Evolutionary conservation across 2,113 vertebrate species (phyloP).

Genomic region (Prolemur simus): DNA sequence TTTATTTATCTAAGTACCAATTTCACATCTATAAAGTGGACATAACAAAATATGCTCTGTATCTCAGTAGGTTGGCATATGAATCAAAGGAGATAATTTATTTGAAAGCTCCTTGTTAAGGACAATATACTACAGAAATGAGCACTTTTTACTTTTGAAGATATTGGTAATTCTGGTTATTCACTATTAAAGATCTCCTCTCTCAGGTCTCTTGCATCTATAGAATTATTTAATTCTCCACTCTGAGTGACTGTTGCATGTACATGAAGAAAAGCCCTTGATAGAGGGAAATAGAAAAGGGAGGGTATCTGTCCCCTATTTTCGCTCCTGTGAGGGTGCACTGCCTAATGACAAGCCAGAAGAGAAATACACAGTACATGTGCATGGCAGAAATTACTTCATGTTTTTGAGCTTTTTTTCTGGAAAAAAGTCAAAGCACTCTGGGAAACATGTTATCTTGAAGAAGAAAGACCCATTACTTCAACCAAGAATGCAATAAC

Average conservation of each 20-base stretch:
- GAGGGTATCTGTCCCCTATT: not conserved
- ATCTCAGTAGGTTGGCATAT: not conserved
- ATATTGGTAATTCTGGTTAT: not conserved
- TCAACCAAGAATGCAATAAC: not conserved
- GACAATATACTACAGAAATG: not conserved
- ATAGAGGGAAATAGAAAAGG: not conserved
- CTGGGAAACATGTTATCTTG: not conserved
- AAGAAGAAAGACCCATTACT: not conserved
- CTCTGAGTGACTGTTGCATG: not conserved
- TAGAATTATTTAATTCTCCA: not conserved
- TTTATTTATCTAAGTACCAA: not conserved
- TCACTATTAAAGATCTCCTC: not conserved
- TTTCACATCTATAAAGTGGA: not conserved
- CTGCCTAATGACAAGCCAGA: fast-evolving
- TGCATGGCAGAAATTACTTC: not conserved
- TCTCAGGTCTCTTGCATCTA: not conserved
- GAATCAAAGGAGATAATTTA: not conserved
- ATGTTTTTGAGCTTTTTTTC: not conserved
- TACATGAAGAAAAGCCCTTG: not conserved
- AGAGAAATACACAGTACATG: not conserved
- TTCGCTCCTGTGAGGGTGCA: not conserved
- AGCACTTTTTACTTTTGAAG: not conserved
- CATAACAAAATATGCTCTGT: not conserved
- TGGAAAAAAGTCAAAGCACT: not conserved
- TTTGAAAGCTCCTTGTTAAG: not conserved